These are phyloP conservation scores for Todiramphus saurophagus DNA, from an alignment of 2,113 vertebrate species.

Conservation along the genomic window DNA sequence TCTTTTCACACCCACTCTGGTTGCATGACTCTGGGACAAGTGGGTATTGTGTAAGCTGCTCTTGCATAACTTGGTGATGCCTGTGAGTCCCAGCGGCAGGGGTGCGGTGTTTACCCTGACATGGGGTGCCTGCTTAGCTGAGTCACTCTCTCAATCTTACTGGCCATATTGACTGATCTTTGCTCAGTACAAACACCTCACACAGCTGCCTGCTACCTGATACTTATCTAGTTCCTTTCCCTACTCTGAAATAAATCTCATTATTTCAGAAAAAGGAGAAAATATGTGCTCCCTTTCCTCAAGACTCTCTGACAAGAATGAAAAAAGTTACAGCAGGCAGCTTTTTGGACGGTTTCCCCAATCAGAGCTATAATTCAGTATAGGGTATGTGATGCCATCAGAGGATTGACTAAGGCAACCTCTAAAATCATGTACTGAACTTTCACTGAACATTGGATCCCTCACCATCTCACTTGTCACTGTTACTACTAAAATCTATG, in stretches of 20 bases:
- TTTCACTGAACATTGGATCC: not conserved
- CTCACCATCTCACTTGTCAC: not conserved
- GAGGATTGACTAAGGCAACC: not conserved
- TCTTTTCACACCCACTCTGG: not conserved
- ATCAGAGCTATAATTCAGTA: not conserved
- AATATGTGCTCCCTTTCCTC: not conserved
- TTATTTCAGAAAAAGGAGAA: not conserved
- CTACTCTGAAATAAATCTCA: not conserved
- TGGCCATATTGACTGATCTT: not conserved
- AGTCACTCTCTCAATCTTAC: not conserved
- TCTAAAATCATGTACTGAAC: not conserved
- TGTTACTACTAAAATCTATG: not conserved
- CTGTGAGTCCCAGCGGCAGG: not conserved
- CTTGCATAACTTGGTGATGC: not conserved
- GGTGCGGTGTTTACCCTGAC: not conserved
- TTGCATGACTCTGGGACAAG: not conserved
- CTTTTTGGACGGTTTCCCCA: not conserved
- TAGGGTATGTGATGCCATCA: not conserved
- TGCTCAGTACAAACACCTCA: not conserved
- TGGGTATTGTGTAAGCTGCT: not conserved
- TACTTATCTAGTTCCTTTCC: not conserved
- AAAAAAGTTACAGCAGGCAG: not conserved
- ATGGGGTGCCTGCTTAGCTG: not conserved
- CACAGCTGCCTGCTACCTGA: not conserved
- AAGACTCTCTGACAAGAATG: not conserved